Conservation (phyloP, 2,888 invertebrate species). For the Synanthedon formicaeformis region DNA sequence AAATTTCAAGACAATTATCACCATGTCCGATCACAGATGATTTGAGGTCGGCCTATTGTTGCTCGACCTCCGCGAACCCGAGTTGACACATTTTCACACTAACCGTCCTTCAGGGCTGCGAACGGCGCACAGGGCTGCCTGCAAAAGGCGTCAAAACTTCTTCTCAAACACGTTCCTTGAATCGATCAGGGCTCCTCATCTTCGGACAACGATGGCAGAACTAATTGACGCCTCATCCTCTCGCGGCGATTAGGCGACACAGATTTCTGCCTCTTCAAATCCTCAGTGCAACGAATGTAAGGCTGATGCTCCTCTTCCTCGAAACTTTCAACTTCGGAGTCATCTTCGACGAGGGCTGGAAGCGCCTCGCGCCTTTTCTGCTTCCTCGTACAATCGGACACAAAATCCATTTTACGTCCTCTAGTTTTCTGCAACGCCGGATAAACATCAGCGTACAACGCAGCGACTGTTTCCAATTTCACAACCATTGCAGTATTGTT, state of each 20-base stretch:
- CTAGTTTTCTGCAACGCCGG: constrained; percentile 30
- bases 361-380: constrained; percentile 35
- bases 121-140: constrained; percentile 16
- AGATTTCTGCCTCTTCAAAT: constrained; percentile 53
- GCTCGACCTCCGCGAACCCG: constrained; percentile 16
- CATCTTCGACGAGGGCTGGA: constrained; percentile 46
- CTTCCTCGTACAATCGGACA: constrained; percentile 32
- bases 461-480: constrained; percentile 44
- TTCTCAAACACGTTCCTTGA: constrained; percentile 24
- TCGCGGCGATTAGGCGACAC: constrained; percentile 51
- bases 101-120: constrained; percentile 1
- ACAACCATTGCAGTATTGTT: constrained; percentile 35
- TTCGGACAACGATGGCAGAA: constrained; percentile 57
- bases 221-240: constrained; percentile 46
- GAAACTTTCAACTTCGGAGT: constrained; percentile 21
- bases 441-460: constrained; percentile 43
- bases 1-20: constrained; percentile 2
- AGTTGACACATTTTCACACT: constrained; percentile 20
- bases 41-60: constrained; percentile 14
- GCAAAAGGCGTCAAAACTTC: constrained; percentile 40
- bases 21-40: constrained; percentile 11
- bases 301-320: constrained; percentile 35
- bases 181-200: constrained; percentile 60
- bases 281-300: constrained; percentile 41
- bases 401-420: constrained; percentile 32